Evolutionary conservation across 2,113 vertebrate genomes (phyloP).

Genomic region (Tupaia tana): DNA sequence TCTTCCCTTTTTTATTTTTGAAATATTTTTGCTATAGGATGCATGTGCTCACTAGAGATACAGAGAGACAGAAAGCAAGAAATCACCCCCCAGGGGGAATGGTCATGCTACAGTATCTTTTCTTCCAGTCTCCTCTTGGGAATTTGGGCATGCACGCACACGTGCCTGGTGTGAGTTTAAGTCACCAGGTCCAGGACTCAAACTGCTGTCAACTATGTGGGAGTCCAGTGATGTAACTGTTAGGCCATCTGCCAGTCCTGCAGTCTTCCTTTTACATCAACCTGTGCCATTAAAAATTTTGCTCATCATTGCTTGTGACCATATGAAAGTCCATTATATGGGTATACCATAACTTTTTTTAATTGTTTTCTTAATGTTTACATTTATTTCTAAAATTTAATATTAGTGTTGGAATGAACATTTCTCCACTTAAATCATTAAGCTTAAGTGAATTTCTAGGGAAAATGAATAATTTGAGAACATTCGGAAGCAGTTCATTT

Average conservation of each 20-base stretch:
- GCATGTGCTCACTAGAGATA: too few relatives aligned
- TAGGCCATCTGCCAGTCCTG: too few relatives aligned
- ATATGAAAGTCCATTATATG: neutral
- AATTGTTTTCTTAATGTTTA: conserved; percentile 2
- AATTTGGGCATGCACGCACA: too few relatives aligned
- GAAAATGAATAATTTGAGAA: neutral
- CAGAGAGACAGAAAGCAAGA: too few relatives aligned
- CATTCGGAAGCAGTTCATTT: conserved; percentile 16
- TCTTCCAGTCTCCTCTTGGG: too few relatives aligned
- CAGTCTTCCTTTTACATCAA: neutral
- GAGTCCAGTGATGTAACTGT: too few relatives aligned
- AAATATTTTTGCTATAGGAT: too few relatives aligned
- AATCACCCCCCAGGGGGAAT: too few relatives aligned
- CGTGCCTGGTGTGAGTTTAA: too few relatives aligned
- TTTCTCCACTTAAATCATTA: conserved; percentile 34
- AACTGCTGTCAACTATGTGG: too few relatives aligned
- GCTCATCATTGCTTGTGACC: neutral
- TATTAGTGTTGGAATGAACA: neutral
- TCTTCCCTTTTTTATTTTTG: neutral
- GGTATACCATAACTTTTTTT: neutral
- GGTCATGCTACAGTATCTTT: too few relatives aligned
- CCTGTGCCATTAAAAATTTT: neutral
- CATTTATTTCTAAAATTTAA: conserved; percentile 50
- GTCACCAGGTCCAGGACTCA: too few relatives aligned
- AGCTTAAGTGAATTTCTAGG: conserved; percentile 26